A percentile compares a stretch with the other conserved stretches of the same genome.
Conservation (phyloP, 2,888 invertebrate species). For the Trachelus troglodyta region DNA sequence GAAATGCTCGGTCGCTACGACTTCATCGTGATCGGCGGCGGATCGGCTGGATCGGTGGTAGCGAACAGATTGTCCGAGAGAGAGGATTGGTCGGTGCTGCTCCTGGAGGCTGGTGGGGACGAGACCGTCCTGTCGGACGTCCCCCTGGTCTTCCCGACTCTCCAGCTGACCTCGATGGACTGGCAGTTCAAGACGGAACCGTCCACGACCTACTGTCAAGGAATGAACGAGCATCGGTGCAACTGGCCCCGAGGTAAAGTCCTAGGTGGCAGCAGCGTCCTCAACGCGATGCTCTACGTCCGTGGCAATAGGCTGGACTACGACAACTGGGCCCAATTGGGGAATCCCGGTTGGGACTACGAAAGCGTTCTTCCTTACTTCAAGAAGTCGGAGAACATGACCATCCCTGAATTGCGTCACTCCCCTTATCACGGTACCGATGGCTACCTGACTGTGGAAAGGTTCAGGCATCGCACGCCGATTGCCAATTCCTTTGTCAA, state of each 20-base stretch:
- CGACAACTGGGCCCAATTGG: slow-evolving; percentile 83
- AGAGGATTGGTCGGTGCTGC: slow-evolving; percentile 76
- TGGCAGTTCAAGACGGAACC: slow-evolving; percentile 87
- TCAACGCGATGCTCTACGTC: slow-evolving; percentile 92
- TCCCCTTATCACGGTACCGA: slow-evolving; percentile 77
- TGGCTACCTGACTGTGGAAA: slow-evolving; percentile 80
- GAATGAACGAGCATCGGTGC: slow-evolving; percentile 57
- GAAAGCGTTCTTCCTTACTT: slow-evolving; percentile 81
- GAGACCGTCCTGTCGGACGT: slow-evolving; percentile 79
- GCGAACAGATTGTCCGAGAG: slow-evolving; percentile 84
- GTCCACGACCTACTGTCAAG: slow-evolving; percentile 75
- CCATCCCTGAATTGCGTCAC: slow-evolving; percentile 71
- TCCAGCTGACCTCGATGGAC: slow-evolving; percentile 81
- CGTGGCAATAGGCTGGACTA: slow-evolving; percentile 87
- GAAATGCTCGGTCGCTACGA: slow-evolving; percentile 76
- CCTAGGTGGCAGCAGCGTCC: slow-evolving; percentile 79
- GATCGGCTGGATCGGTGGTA: slow-evolving; percentile 84
- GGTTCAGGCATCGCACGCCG: slow-evolving; percentile 78
- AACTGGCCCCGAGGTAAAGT: slow-evolving; percentile 69
- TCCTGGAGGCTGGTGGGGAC: slow-evolving; percentile 85
- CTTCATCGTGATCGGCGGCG: slow-evolving; percentile 84
- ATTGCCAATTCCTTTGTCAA: slow-evolving; percentile 77
- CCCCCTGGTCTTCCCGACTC: slow-evolving; percentile 76
- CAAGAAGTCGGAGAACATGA: slow-evolving; percentile 82
- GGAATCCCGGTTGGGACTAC: slow-evolving; percentile 85